Percentiles rank a stretch among this genome's conserved stretches.
Conservation (phyloP, 2,888 invertebrate genomes). For the Dendrolimus pini region DNA sequence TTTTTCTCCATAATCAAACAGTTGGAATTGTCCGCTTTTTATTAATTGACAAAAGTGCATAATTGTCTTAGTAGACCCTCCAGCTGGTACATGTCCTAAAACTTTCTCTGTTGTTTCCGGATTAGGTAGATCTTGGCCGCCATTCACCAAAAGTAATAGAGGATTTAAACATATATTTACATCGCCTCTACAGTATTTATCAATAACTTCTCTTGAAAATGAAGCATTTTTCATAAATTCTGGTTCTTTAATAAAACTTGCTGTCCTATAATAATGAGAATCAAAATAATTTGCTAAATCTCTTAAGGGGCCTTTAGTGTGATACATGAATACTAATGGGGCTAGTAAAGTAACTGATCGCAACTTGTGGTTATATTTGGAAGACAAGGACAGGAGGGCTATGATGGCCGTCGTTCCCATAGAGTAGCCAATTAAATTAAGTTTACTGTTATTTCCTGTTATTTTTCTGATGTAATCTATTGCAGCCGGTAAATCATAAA, state of each 20-base stretch:
- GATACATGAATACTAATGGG: slow-evolving; percentile 36
- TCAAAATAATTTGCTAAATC: slow-evolving; percentile 21
- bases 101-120: slow-evolving; percentile 13
- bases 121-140: slow-evolving; percentile 20
- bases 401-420: slow-evolving; percentile 39
- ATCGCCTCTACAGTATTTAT: slow-evolving; percentile 28
- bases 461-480: slow-evolving; percentile 29
- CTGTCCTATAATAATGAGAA: too few relatives aligned
- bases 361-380: slow-evolving; percentile 29
- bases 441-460: slow-evolving; percentile 15
- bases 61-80: slow-evolving; percentile 35
- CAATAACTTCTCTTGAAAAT: slow-evolving; percentile 21
- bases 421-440: slow-evolving; percentile 39
- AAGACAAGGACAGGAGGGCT: slow-evolving; percentile 28
- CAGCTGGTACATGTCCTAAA: slow-evolving; percentile 20
- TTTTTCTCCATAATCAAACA: slow-evolving; percentile 25
- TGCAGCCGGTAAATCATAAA: slow-evolving; percentile 32
- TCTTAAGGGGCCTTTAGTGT: slow-evolving; percentile 32
- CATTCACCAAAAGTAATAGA: slow-evolving; percentile 28
- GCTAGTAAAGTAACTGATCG: slow-evolving; percentile 32
- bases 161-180: slow-evolving; percentile 26
- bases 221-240: neutral
- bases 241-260: too few relatives aligned
- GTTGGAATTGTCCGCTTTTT: slow-evolving; percentile 30
- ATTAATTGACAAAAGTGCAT: slow-evolving; percentile 40